These are phyloP conservation scores for Drosophila nebulosa DNA, from an alignment of 1,140 invertebrate genomes.

Conservation along the genomic window DNA sequence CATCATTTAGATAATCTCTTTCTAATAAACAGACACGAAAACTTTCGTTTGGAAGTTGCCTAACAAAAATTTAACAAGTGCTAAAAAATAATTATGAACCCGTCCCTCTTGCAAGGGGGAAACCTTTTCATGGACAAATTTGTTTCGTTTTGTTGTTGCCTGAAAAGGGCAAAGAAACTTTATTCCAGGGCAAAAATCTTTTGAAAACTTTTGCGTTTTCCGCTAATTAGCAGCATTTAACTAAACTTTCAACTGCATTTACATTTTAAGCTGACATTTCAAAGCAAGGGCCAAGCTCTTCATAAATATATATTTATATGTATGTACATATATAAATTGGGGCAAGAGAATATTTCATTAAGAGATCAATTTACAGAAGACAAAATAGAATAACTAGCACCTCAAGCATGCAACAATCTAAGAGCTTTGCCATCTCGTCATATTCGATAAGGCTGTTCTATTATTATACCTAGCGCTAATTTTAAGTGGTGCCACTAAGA, in stretches of 20 bases:
- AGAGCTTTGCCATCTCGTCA: too few relatives aligned
- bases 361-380: background rate
- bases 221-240: slow-evolving; percentile 55
- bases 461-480: too few relatives aligned
- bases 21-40: slow-evolving; percentile 2
- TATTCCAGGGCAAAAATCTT: slow-evolving; percentile 11
- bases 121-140: slow-evolving; percentile 34
- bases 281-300: background rate
- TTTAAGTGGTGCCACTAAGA: too few relatives aligned
- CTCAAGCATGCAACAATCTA: too few relatives aligned
- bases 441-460: too few relatives aligned
- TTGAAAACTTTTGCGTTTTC: slow-evolving; percentile 30
- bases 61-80: slow-evolving; percentile 45
- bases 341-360: too few relatives aligned
- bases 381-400: too few relatives aligned
- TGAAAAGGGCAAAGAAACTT: slow-evolving; percentile 33
- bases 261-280: slow-evolving; percentile 13
- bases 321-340: too few relatives aligned
- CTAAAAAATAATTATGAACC: slow-evolving; percentile 38
- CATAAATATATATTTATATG: background rate
- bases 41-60: slow-evolving; percentile 25
- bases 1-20: slow-evolving; percentile 39
- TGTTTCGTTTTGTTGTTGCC: slow-evolving; percentile 3
- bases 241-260: slow-evolving; percentile 25
- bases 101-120: background rate